Conservation (phyloP, 2,888 invertebrate species). For the Drosophila picticornis region DNA sequence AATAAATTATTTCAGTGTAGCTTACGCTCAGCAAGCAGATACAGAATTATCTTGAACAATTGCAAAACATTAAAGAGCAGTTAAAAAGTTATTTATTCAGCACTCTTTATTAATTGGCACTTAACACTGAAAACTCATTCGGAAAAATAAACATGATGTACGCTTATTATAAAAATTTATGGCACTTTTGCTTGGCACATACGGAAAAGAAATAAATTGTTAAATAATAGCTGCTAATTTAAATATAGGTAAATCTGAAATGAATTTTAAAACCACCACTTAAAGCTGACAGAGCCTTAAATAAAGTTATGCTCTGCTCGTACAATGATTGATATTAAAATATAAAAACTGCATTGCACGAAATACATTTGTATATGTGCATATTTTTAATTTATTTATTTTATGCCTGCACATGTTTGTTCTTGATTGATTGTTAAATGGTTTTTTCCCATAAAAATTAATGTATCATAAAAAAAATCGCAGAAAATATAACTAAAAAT, state of each 20-base stretch:
- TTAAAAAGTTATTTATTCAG: neutral
- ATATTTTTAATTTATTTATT: neutral
- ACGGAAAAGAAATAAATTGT: neutral
- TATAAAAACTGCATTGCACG: neutral
- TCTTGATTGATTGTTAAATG: conserved; percentile 21
- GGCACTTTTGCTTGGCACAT: neutral
- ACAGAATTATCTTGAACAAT: neutral
- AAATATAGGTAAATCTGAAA: neutral
- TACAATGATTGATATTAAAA: neutral
- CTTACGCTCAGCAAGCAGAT: neutral
- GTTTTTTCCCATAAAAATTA: conserved; percentile 4
- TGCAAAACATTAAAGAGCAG: neutral
- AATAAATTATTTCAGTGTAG: neutral
- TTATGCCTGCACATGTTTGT: neutral
- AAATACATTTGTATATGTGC: neutral
- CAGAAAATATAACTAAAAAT: neutral
- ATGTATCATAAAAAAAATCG: neutral
- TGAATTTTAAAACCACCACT: neutral
- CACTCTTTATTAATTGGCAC: neutral
- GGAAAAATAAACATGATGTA: neutral
- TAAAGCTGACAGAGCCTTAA: neutral
- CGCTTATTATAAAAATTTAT: neutral
- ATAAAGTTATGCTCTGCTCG: neutral
- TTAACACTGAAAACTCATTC: neutral
- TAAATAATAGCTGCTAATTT: neutral